These are phyloP conservation scores for Macaca nemestrina DNA, from an alignment of 2,113 vertebrate species.

Conservation along the genomic window DNA sequence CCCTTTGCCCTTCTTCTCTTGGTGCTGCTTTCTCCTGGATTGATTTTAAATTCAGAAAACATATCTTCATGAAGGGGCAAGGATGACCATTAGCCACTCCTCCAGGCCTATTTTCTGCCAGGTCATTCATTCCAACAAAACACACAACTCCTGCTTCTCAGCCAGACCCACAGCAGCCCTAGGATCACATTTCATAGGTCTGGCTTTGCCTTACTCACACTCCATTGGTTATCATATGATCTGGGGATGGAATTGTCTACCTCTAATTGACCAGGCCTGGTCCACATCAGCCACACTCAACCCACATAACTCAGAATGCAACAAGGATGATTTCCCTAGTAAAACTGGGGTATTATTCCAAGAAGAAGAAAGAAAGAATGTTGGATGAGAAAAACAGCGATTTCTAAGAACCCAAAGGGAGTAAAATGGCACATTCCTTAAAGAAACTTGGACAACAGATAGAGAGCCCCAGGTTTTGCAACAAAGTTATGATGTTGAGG, in stretches of 20 bases:
- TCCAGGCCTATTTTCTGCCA: background rate
- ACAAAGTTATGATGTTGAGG: background rate
- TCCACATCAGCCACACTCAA: fast-evolving
- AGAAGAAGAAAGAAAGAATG: background rate
- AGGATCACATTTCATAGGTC: background rate
- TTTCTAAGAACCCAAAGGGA: background rate
- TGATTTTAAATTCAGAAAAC: background rate
- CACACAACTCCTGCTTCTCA: background rate
- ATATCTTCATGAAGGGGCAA: background rate
- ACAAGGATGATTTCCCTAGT: background rate
- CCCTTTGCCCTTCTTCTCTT: background rate
- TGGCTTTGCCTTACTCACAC: background rate
- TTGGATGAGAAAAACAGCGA: background rate
- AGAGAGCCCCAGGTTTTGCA: background rate
- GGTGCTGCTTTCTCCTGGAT: background rate
- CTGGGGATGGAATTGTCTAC: too few relatives aligned
- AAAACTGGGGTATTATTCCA: background rate
- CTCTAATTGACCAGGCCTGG: background rate
- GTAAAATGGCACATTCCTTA: background rate
- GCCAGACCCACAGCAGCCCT: too few relatives aligned
- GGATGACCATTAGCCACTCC: background rate
- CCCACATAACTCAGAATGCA: background rate
- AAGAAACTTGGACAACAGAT: background rate
- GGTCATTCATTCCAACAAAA: background rate
- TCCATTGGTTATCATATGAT: background rate